Percentiles rank a stretch among this genome's conserved stretches.
These are phyloP conservation scores for Panthera uncia DNA, from an alignment of 2,113 vertebrate species.

Conservation along the genomic window DNA sequence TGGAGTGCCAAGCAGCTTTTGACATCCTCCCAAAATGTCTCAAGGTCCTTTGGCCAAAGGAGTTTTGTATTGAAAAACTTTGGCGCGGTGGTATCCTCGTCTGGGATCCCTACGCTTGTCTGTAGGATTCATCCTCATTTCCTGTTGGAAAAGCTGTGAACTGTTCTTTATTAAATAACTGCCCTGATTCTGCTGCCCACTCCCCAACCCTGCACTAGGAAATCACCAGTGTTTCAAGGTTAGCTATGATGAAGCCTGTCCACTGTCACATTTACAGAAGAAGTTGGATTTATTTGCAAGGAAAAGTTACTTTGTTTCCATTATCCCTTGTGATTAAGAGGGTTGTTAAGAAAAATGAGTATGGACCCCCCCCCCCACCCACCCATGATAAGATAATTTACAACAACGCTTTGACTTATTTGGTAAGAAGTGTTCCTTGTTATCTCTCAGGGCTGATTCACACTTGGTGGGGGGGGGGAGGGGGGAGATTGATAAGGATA, in stretches of 20 bases:
- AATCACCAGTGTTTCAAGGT: neutral
- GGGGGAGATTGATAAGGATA: neutral
- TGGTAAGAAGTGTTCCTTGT: neutral
- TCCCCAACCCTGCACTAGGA: neutral
- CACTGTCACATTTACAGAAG: neutral
- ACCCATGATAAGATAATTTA: neutral
- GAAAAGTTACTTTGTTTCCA: neutral
- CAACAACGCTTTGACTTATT: neutral
- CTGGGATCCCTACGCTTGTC: neutral
- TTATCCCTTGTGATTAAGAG: neutral
- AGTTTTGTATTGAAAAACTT: neutral
- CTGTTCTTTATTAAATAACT: neutral
- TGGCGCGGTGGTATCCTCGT: neutral
- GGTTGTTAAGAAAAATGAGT: neutral
- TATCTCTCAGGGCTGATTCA: neutral
- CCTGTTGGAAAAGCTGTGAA: constrained; percentile 10
- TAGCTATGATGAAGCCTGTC: neutral
- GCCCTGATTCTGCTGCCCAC: neutral
- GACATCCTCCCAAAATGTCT: neutral
- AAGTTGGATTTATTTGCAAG: neutral
- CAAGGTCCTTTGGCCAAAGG: constrained; percentile 3
- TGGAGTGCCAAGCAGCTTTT: neutral
- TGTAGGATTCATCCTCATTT: neutral
- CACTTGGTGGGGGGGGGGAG: accelerated
- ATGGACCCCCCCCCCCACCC: neutral